Evolutionary conservation across 2,113 vertebrate species (phyloP), one percentile per base, ranked within the genome.

Genomic region (Ictalurus furcatus): DNA sequence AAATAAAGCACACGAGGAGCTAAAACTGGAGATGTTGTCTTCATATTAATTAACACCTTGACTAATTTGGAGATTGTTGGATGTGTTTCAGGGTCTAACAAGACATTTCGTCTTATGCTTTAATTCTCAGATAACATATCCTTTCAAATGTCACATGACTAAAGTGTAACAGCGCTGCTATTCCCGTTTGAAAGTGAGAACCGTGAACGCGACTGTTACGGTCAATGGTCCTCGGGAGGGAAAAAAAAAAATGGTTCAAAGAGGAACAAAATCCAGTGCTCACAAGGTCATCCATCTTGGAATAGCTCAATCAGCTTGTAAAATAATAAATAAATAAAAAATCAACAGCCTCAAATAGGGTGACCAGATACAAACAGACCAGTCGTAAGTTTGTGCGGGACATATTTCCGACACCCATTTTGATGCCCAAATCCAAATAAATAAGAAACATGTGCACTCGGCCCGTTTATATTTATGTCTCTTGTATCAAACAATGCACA

Each of bases 41-140:
- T 67, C 30, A 40, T 69, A 37, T 48, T 82, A 81, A 81, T 87
- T 81, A 88, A 87, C 86, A 87, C 44, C 59, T 52, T 63, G 76
- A 87, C 34, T 34, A 54, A 54, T 54, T 25, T 82, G n/a, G 34
- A 37, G 54, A 58, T 34, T 13, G 28, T 54, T 48, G 58, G 52
- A 85, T 85, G 73, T 34, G 16, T 69, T 58, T 80, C 76, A 67
- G 69, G 21, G 52, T 54, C 69, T 56, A 56, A 82, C n/a, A 6
- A 82, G 52, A 58, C 6, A 17, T 56, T 80, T 80, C 3, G 9
- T 19, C 79, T 37, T 82, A 13, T 58, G 80, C 17, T 81, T 87
- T 30, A 80, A 52, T 54, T 23, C 28, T 11, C 34, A 16, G 30
- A 71, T 56, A n/a, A 56, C 3, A 16, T 13, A 19, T 8, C 3